These are phyloP conservation scores for Pemphigus obesinymphae DNA, from an alignment of 1,140 invertebrate genomes.

Conservation along the genomic window DNA sequence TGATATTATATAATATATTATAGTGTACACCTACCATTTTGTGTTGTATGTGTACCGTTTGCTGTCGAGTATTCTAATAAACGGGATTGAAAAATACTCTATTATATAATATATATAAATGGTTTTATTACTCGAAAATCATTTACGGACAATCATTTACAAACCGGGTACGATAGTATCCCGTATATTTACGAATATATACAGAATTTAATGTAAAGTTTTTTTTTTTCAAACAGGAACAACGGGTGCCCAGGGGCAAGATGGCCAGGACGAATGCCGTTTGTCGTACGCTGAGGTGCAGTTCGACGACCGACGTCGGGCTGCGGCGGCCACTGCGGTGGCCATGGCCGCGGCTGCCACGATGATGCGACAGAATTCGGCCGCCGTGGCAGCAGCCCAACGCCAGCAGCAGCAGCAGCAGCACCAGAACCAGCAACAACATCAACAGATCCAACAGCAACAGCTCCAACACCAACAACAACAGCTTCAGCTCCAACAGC, in stretches of 20 bases:
- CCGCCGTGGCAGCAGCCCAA: neutral
- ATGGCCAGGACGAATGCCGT: neutral
- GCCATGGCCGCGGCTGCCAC: constrained; percentile 10
- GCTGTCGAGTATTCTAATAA: too few species aligned
- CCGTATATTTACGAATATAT: too few species aligned
- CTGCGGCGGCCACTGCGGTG: constrained; percentile 3
- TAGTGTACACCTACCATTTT: too few species aligned
- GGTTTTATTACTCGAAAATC: too few species aligned
- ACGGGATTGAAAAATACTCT: too few species aligned
- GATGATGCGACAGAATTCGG: neutral
- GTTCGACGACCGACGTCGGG: neutral
- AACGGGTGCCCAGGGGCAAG: neutral
- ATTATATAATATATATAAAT: too few species aligned
- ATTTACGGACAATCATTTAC: too few species aligned
- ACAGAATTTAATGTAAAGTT: too few species aligned
- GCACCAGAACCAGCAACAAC: neutral
- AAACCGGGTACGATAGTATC: too few species aligned
- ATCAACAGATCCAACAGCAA: neutral
- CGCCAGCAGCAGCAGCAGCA: neutral
- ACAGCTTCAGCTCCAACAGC: neutral
- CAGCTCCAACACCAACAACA: neutral
- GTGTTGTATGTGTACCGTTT: too few species aligned
- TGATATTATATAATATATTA: too few species aligned
- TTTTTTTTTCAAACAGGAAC: neutral
- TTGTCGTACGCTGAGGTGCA: neutral